Conservation (phyloP, 1,140 invertebrate genomes). For the Berghia stephanieae region DNA sequence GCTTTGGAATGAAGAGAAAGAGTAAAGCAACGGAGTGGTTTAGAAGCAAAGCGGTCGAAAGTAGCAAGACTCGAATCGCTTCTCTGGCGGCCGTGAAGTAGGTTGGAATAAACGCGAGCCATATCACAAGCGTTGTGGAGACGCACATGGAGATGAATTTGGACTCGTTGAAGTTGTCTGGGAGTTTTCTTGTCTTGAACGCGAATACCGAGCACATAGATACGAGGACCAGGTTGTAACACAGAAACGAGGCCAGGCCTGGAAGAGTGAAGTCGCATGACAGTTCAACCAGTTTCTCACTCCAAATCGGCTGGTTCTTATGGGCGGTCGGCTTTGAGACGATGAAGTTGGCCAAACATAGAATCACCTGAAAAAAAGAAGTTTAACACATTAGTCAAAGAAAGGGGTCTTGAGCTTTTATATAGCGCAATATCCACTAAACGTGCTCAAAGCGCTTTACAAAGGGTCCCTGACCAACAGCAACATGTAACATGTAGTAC, state of each 20-base stretch:
- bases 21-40: conserved; percentile 47
- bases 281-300: no score
- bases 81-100: conserved; percentile 34
- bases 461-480: no score
- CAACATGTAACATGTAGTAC: no score
- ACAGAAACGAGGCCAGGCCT: conserved; percentile 67
- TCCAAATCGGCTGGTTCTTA: no score
- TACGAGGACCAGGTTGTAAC: conserved; percentile 87
- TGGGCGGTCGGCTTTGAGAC: no score
- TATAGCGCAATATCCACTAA: no score
- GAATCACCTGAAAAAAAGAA: no score
- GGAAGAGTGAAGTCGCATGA: conserved; percentile 33
- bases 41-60: conserved; percentile 47
- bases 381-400: no score
- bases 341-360: no score
- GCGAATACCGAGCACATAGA: conserved; percentile 88
- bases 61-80: conserved; percentile 34
- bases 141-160: conserved; percentile 50
- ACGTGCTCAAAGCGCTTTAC: no score
- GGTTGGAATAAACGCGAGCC: conserved; percentile 53
- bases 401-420: no score
- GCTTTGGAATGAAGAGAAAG: conserved; percentile 52
- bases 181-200: conserved; percentile 70
- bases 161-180: conserved; percentile 55
- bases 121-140: conserved; percentile 50